Evolutionary conservation across 1,140 invertebrate species (phyloP).

Genomic region (Lasioglossum albipes): DNA sequence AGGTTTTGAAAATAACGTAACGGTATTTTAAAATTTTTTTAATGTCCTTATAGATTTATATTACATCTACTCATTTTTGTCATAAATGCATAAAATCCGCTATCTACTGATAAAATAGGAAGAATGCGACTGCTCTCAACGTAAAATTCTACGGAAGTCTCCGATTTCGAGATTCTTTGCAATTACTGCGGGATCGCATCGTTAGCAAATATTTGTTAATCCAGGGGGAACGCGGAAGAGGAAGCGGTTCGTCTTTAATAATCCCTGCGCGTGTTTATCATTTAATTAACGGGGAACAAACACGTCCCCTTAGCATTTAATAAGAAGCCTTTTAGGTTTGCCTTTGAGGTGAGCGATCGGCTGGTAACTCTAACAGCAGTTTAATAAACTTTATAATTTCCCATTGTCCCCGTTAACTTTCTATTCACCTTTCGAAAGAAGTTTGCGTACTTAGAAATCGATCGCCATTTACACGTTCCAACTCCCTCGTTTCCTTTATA

Average conservation of each 20-base stretch:
- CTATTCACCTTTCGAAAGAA: neutral
- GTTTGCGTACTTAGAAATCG: neutral
- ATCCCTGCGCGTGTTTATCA: slow-evolving; percentile 15
- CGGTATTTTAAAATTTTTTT: too few relatives aligned
- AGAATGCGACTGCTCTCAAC: too few relatives aligned
- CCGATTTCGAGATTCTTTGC: neutral
- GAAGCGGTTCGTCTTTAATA: neutral
- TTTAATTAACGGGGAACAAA: slow-evolving; percentile 36
- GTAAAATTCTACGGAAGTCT: too few relatives aligned
- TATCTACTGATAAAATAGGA: too few relatives aligned
- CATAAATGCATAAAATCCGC: too few relatives aligned
- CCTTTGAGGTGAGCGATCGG: slow-evolving; percentile 6
- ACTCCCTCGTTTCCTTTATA: too few relatives aligned
- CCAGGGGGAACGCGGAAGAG: neutral
- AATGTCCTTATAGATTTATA: too few relatives aligned
- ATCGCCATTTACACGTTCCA: neutral
- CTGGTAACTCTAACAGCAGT: neutral
- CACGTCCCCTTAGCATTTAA: slow-evolving; percentile 1
- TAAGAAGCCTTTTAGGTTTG: slow-evolving; percentile 8
- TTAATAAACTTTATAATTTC: slow-evolving; percentile 22
- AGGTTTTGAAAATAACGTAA: too few relatives aligned
- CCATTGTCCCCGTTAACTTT: too few relatives aligned
- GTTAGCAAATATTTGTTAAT: neutral
- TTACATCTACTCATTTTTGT: too few relatives aligned
- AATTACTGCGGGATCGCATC: neutral